Conservation (phyloP, 2,888 invertebrate species). For the Nymphalis polychloros region DNA sequence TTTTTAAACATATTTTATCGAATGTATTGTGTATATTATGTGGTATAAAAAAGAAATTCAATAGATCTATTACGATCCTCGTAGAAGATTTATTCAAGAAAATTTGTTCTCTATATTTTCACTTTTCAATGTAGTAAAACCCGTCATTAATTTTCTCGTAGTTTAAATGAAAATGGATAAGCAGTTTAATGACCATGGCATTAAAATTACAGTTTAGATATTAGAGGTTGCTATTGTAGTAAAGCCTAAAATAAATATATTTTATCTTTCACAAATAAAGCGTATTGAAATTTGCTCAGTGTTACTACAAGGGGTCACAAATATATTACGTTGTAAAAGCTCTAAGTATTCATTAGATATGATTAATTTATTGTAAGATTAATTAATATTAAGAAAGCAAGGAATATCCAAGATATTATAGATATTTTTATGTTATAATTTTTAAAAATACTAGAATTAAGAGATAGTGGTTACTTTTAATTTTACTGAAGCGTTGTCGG, state of each 20-base stretch:
- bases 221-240: too few relatives aligned
- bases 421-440: slow-evolving; percentile 62
- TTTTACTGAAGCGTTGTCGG: slow-evolving; percentile 58
- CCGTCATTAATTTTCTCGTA: too few relatives aligned
- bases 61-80: too few relatives aligned
- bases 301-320: slow-evolving; percentile 60
- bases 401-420: slow-evolving; percentile 78
- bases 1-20: too few relatives aligned
- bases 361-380: slow-evolving; percentile 75
- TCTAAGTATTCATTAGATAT: slow-evolving; percentile 78
- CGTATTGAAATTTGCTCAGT: slow-evolving; percentile 64
- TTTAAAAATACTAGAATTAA: slow-evolving; percentile 57
- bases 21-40: too few relatives aligned
- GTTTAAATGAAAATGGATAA: too few relatives aligned
- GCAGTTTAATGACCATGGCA: too few relatives aligned
- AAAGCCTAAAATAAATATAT: not conserved
- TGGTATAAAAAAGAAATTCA: too few relatives aligned
- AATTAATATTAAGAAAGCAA: slow-evolving; percentile 67
- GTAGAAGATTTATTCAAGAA: too few relatives aligned
- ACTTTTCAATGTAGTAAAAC: too few relatives aligned
- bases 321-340: slow-evolving; percentile 59
- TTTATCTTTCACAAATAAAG: slow-evolving; percentile 12
- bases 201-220: too few relatives aligned
- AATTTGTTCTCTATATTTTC: too few relatives aligned
- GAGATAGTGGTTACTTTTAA: slow-evolving; percentile 61